A percentile compares a stretch with the other conserved stretches of the same genome.
phyloP scores from a whole-genome alignment of 2,113 vertebrate genomes.

The Alethe diademata region DNA sequence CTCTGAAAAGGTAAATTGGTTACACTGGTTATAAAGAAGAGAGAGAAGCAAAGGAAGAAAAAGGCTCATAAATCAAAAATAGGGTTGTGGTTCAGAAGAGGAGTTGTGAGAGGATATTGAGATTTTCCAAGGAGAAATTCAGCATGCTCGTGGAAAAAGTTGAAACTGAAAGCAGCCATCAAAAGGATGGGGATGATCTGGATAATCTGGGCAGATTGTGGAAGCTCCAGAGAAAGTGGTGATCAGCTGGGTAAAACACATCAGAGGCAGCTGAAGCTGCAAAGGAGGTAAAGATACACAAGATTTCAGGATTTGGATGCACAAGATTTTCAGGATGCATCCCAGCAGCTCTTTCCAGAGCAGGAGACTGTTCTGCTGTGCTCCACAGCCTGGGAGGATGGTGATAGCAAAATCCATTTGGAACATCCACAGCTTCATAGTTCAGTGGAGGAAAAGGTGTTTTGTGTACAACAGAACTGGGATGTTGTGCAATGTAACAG shows the following conservation, averaged over 20 bases:
- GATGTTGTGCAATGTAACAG: neutral
- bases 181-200: neutral
- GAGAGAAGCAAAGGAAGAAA: neutral
- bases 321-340: too few relatives aligned
- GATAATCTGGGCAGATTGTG: neutral
- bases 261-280: neutral
- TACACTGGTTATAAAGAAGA: neutral
- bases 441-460: neutral
- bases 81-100: neutral
- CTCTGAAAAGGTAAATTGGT: neutral
- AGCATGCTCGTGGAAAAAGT: fast-evolving
- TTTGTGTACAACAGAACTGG: neutral
- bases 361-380: too few relatives aligned
- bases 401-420: neutral
- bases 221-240: neutral
- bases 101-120: neutral
- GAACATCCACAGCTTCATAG: neutral
- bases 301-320: neutral
- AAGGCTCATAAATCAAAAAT: neutral
- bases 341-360: neutral
- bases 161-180: neutral
- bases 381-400: neutral
- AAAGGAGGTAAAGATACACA: neutral
- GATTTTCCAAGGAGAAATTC: neutral
- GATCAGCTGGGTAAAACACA: neutral